Evolutionary conservation across 2,888 invertebrate genomes (phyloP).

Genomic region (Acholoe squamosa): DNA sequence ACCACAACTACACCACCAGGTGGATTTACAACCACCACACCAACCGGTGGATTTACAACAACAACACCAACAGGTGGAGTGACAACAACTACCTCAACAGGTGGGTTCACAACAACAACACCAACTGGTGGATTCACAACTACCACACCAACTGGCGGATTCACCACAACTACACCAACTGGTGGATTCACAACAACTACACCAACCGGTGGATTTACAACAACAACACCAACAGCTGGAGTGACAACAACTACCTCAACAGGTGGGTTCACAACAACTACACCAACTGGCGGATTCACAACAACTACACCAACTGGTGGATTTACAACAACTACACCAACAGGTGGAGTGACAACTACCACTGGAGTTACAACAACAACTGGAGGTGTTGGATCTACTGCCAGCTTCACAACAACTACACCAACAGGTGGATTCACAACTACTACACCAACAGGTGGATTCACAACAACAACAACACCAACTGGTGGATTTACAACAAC

Average conservation of each 20-base stretch:
- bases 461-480: neutral
- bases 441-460: neutral
- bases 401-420: neutral
- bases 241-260: conserved; percentile 24
- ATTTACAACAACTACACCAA: conserved; percentile 5
- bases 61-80: conserved; percentile 28
- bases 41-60: neutral
- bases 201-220: neutral
- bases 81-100: neutral
- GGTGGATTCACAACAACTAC: neutral
- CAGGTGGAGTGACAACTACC: neutral
- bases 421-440: neutral
- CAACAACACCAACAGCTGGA: neutral
- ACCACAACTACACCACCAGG: too few relatives aligned
- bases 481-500: neutral
- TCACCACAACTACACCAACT: conserved; percentile 30
- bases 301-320: conserved; percentile 17
- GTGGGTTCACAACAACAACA: neutral
- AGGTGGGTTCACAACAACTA: conserved; percentile 16
- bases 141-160: neutral
- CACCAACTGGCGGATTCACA: neutral
- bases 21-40: neutral
- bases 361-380: conserved; percentile 31
- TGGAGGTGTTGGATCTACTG: neutral
- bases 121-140: neutral